Evolutionary conservation across 2,797 vertebrate genomes (phyloP), one percentile per base, ranked within the genome.

Genomic region (Hylomyscus alleni): DNA sequence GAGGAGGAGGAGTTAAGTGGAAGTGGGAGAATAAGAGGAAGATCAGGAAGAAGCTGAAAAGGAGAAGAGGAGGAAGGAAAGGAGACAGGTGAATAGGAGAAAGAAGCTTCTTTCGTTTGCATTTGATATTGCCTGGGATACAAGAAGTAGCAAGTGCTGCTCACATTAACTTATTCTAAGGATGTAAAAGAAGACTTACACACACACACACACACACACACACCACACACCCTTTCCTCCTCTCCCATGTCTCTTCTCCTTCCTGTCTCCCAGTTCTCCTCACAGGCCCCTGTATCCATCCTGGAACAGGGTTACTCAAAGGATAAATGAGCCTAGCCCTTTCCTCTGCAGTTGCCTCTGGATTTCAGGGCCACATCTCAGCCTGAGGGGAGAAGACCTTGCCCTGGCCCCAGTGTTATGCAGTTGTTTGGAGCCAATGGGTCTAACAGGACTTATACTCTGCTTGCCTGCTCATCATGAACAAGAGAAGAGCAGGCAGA

Each of bases 41-140:
- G 6, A 67, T 10, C 3, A 26, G 13, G 15, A 24, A 24, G 80
- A 60, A 60, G 37, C 15, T 5, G 58, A 37, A 81, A n/a, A n/a
- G 14, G 47, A 77, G 47, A 72, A n/a, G 69, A 40, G 20, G 37
- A 73, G 37, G n/a, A 37, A 47, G 34, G 52, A n/a, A 34, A 54
- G 31, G 34, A n/a, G 17, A 20, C 34, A 4, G 19, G 34, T 10
- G 52, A 37, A 26, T 2, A 31, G 1, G 37, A 26, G 0, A 1
- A 65, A 56, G 29, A 37, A 15, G 60, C 8, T 9, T 29, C 24
- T 77, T 24, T 15, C 60, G 47, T 50, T 40, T 19, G 34, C 54
- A 40, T 6, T 29, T 17, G 69, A 54, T 75, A 47, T 44, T 56
- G 10, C 34, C 44, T 1, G 11, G 37, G 20, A 67, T 89, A 13